phyloP scores from a whole-genome alignment of 2,888 invertebrate genomes.

The Cryptosula pallasiana region DNA sequence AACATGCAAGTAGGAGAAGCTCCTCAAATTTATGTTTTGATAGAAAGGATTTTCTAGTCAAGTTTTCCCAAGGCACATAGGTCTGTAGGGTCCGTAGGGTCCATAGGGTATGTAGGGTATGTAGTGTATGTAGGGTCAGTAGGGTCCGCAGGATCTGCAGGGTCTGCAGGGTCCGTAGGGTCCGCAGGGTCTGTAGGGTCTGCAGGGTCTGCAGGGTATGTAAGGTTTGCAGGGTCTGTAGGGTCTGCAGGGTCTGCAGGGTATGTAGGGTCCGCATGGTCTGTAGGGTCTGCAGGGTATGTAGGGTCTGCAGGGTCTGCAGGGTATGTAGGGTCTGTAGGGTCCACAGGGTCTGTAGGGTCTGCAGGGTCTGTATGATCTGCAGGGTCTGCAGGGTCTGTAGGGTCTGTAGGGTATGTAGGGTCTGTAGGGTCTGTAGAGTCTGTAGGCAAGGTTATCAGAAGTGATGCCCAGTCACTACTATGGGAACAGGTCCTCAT shows the following conservation, averaged over 20 bases:
- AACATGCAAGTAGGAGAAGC: too few species aligned
- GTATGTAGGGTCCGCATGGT: background rate
- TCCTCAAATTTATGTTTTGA: too few species aligned
- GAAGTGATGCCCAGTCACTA: too few species aligned
- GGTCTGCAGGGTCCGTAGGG: background rate
- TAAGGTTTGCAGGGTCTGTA: background rate
- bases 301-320: background rate
- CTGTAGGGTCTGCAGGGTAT: background rate
- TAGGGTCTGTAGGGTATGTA: too few species aligned
- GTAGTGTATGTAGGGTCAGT: background rate
- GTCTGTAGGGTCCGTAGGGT: background rate
- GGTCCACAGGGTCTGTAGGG: background rate
- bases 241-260: background rate
- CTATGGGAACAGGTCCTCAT: too few species aligned
- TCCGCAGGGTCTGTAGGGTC: background rate
- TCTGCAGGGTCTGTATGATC: too few species aligned
- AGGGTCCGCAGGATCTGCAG: background rate
- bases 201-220: background rate
- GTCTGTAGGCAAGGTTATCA: too few species aligned
- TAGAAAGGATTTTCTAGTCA: too few species aligned
- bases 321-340: background rate
- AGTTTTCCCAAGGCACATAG: too few species aligned
- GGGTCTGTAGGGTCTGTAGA: too few species aligned
- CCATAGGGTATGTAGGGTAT: background rate
- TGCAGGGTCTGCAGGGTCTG: too few species aligned